These are phyloP conservation scores for Euborellia annulipes DNA, from an alignment of 1,140 invertebrate species.

Conservation along the genomic window DNA sequence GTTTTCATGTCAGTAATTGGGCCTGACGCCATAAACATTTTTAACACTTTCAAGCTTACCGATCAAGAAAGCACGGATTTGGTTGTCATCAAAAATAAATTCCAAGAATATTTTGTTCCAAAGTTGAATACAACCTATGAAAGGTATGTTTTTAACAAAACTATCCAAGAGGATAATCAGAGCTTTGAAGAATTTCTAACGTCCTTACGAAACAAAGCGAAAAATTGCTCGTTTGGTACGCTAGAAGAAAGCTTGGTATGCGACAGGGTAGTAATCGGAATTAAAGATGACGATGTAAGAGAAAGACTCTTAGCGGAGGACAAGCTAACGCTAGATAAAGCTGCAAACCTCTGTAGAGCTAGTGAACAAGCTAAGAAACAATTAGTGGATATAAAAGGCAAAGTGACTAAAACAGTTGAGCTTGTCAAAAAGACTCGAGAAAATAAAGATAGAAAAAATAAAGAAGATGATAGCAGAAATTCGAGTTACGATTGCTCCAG, in stretches of 20 bases:
- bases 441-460: too few species aligned
- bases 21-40: slow-evolving; percentile 1
- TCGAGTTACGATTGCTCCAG: too few species aligned
- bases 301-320: neutral
- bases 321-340: neutral
- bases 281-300: neutral
- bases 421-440: too few species aligned
- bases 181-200: neutral
- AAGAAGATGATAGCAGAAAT: too few species aligned
- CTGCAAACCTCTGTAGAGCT: neutral
- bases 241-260: neutral
- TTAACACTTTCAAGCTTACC: neutral
- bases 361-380: neutral
- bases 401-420: too few species aligned
- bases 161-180: neutral
- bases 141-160: slow-evolving; percentile 2
- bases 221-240: neutral
- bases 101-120: neutral
- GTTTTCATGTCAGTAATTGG: slow-evolving; percentile 3
- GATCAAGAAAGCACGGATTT: neutral
- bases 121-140: neutral
- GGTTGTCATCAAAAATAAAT: neutral
- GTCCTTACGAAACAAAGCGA: neutral
- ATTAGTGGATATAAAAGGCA: neutral
- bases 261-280: neutral